Base-by-base conservation (phyloP, 2,113 vertebrate genomes). In the Rhynchomys soricoides region DNA sequence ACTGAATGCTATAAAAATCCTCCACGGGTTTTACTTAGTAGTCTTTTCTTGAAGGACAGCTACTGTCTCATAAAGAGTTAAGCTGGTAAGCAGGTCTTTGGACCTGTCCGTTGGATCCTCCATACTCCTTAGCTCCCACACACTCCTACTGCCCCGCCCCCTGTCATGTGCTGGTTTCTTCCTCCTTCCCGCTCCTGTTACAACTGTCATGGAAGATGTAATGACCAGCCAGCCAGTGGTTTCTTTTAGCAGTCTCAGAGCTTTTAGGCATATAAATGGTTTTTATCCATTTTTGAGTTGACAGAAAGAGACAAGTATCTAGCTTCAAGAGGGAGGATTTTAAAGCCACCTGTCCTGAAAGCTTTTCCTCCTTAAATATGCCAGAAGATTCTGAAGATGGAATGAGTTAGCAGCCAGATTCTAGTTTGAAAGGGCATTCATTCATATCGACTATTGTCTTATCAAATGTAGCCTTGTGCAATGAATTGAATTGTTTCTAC, bases 91-190 rank as follows among this genome's bases (percentile, higher is more conserved):
- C 59, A 37, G 16, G 12, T 88, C 75, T 89, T 93, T 90, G 45
- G 75, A 64, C 52, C 59, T 74, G 45, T 29, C 0, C 2, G 0
- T 31, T 71, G 29, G 95, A 81, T 37, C n/a, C 29, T 37, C 9
- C 16, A 22, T 21, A 21, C 43, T 74, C 29, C 55, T 64, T n/a
- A 34, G 31, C 79, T 45, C 6, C 77, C 31, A 48, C 0, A 7
- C 1, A 29, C 2, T 91, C 57, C 70, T 81, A 15, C 73, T 48
- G 9, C 5, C 6, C 8, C 7, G 31, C 0, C 15, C 16, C 4
- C 29, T 34, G 1, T 40, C 13, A 15, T 0, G 0, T 10, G 6
- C 24, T 52, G 29, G 2, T 43, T 68, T 34, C 57, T 70, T 11
- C 34, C 5, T 55, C 48, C 13, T 11, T 79, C 34, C 92, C 55